Conservation (phyloP, 2,113 vertebrate species). For the Tautogolabrus adspersus region DNA sequence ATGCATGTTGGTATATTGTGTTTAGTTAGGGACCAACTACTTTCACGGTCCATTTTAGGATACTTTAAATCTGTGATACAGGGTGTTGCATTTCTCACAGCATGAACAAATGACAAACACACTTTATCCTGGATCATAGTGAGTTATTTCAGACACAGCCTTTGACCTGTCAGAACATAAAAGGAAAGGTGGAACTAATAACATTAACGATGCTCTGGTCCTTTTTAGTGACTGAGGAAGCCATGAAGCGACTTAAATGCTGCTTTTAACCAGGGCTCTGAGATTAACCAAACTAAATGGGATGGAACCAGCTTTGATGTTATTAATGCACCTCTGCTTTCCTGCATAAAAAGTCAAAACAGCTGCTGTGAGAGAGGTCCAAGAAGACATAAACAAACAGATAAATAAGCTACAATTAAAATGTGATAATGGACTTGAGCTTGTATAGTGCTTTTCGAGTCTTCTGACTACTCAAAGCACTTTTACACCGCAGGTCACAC, state of each 20-base stretch:
- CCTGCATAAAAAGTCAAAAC: conserved; percentile 15
- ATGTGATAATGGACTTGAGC: not conserved
- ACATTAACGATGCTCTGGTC: not conserved
- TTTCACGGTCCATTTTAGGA: too few relatives aligned
- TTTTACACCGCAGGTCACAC: too few relatives aligned
- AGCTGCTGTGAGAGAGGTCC: not conserved
- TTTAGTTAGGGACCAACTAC: too few relatives aligned
- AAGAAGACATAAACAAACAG: not conserved
- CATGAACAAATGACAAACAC: too few relatives aligned
- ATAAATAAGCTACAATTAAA: conserved; percentile 13
- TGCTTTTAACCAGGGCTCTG: not conserved
- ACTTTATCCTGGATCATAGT: too few relatives aligned
- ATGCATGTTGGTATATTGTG: too few relatives aligned
- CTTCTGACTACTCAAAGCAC: too few relatives aligned
- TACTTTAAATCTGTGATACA: too few relatives aligned
- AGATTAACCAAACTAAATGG: conserved; percentile 4
- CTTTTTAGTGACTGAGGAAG: conserved; percentile 9
- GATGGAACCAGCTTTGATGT: conserved; percentile 20
- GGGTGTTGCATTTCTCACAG: too few relatives aligned
- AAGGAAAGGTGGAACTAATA: conserved; percentile 3
- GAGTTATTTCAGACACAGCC: too few relatives aligned
- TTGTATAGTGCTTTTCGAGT: too few relatives aligned
- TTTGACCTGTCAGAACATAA: not conserved
- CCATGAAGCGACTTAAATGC: not conserved
- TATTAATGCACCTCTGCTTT: conserved; percentile 24